Evolutionary conservation across 1,140 invertebrate species (phyloP), one percentile per base, ranked within the genome.

Genomic region (Harpegnathos saltator): DNA sequence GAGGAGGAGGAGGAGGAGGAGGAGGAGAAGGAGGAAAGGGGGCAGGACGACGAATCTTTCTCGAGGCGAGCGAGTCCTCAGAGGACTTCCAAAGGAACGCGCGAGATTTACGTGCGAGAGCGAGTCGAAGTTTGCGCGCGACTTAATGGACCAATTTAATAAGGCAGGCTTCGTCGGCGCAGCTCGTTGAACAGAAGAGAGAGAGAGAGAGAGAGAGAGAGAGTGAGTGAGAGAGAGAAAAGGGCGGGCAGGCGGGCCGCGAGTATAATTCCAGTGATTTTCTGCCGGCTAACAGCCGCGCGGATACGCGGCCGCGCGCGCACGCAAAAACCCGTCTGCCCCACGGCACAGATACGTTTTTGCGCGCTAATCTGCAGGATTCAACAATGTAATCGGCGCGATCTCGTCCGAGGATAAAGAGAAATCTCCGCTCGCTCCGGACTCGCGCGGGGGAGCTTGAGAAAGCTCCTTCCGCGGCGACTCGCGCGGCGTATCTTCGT

Each of bases 231-330:
- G n/a, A n/a, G n/a, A 78, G 82, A 78, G 73, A 62, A 82, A 72
- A 78, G 44, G 14, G 24, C 63, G n/a, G n/a, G n/a, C n/a, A n/a
- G n/a, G n/a, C 29, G 19, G 9, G 56, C 75, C 56, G 83, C 72
- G 56, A 48, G 58, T 74, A 80, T 86, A 85, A 88, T 88, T 73
- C 50, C 63, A 71, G 80, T 80, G 38, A 89, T 85, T 83, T 73
- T 50, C 81, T 48, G 19, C 48, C 24, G 15, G 24, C 68, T 56
- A 62, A 29, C 56, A 59, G 74, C 54, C 77, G 50, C 77, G 50
- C n/a, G n/a, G 54, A 81, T 69, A 58, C 44, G 48, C 44, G 29
- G 44, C 22, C 24, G 63, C 48, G 44, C 44, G 48, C 44, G 29
- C 65, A 22, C 24, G 63, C 48, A 82, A 82, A 82, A 82, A 82